phyloP scores from a whole-genome alignment of 1,140 invertebrate species.

The Chironomus tepperi region DNA sequence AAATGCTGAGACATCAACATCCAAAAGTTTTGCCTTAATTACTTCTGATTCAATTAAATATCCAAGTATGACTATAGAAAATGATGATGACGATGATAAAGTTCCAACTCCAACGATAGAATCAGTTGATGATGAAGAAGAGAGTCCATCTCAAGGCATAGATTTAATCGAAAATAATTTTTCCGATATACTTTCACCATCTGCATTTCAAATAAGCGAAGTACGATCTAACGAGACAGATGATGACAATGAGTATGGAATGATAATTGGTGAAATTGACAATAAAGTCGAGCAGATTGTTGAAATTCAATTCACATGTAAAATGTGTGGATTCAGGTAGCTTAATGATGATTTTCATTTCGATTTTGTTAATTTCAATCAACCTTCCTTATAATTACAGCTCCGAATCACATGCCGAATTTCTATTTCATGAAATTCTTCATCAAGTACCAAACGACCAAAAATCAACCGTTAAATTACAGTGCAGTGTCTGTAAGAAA shows the following conservation, averaged over 20 bases:
- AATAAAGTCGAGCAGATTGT: constrained; percentile 30
- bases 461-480: constrained; percentile 43
- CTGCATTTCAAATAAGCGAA: constrained; percentile 16
- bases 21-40: constrained; percentile 38
- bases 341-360: background rate
- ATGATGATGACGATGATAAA: constrained; percentile 15
- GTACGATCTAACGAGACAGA: constrained; percentile 26
- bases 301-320: constrained; percentile 33
- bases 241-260: constrained; percentile 11
- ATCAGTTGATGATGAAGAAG: background rate
- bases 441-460: constrained; percentile 42
- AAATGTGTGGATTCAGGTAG: constrained; percentile 40
- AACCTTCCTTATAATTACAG: constrained; percentile 20
- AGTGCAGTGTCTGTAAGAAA: constrained; percentile 58
- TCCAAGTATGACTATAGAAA: background rate
- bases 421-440: constrained; percentile 54
- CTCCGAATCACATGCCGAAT: constrained; percentile 46
- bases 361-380: background rate
- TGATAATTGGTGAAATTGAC: constrained; percentile 18
- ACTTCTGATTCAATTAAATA: constrained; percentile 21
- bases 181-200: background rate
- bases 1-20: constrained; percentile 42
- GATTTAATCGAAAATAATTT: constrained; percentile 10
- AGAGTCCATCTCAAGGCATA: constrained; percentile 15
- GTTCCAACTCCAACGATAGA: background rate